These are phyloP conservation scores for Pardalotus punctatus DNA, from an alignment of 2,113 vertebrate species.

Conservation along the genomic window DNA sequence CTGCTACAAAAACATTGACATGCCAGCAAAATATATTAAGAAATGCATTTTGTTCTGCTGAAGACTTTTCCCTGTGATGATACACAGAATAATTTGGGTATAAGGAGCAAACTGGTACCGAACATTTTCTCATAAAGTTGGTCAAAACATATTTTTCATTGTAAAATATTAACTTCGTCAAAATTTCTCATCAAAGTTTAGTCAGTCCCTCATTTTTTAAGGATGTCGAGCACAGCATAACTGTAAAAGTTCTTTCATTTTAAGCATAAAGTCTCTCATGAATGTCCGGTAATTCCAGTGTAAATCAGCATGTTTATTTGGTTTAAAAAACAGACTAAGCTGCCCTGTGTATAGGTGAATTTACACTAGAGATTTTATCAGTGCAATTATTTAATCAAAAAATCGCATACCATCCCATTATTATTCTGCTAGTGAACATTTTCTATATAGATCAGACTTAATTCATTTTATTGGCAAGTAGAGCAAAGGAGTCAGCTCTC, in stretches of 20 bases:
- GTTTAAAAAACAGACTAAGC: not conserved
- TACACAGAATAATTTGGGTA: not conserved
- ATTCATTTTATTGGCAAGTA: constrained; percentile 30
- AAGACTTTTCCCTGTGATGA: not conserved
- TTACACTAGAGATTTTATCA: not conserved
- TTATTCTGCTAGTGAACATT: not conserved
- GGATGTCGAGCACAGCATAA: not conserved
- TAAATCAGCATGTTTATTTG: not conserved
- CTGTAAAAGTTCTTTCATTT: not conserved
- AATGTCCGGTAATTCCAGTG: not conserved
- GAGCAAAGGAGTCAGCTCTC: not conserved
- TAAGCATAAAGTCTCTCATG: not conserved
- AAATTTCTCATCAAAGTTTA: not conserved
- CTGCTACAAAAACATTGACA: not conserved
- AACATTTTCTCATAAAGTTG: not conserved
- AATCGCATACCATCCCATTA: not conserved
- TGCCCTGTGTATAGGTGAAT: not conserved
- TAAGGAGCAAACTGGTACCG: not conserved
- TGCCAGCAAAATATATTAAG: fast-evolving
- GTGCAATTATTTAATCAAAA: not conserved
- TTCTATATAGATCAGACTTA: not conserved
- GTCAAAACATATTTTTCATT: not conserved
- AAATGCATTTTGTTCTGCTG: not conserved
- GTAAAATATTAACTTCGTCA: not conserved
- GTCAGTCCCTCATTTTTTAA: not conserved